Percentiles rank a stretch among this genome's conserved stretches.
Evolutionary conservation across 2,888 invertebrate species (phyloP).

Genomic region (Sericinus montela): DNA sequence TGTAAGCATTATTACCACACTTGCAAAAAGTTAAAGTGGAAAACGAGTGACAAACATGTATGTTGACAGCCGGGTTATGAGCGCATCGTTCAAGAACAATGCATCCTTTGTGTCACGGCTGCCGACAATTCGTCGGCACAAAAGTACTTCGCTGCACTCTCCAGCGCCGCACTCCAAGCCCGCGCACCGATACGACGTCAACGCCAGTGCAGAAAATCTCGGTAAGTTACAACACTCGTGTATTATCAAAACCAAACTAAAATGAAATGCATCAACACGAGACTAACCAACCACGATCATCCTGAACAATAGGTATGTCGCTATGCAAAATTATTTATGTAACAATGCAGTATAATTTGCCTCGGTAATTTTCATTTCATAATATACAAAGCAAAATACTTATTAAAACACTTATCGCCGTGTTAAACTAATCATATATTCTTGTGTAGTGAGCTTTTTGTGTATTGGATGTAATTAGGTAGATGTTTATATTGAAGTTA

Average conservation of each 20-base stretch:
- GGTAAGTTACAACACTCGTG: constrained; percentile 67
- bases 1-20: not conserved
- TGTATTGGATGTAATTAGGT: constrained; percentile 11
- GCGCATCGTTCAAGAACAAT: constrained; percentile 94
- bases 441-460: constrained; percentile 17
- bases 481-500: constrained; percentile 3
- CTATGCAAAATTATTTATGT: constrained; percentile 16
- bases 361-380: not conserved
- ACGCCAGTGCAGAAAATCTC: constrained; percentile 86
- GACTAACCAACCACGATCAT: constrained; percentile 16
- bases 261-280: constrained; percentile 20
- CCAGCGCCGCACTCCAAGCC: constrained; percentile 83
- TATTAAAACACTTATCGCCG: constrained; percentile 8
- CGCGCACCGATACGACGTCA: constrained; percentile 84
- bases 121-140: constrained; percentile 91
- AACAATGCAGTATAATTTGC: constrained; percentile 9
- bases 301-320: constrained; percentile 18
- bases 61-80: constrained; percentile 81
- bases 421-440: constrained; percentile 17
- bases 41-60: constrained; percentile 28
- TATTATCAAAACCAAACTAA: constrained; percentile 17
- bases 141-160: constrained; percentile 87
- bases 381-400: not conserved
- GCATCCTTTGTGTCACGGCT: constrained; percentile 94
- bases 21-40: constrained; percentile 15